Conservation (phyloP, 2,113 vertebrate genomes). For the Grammomys surdaster region DNA sequence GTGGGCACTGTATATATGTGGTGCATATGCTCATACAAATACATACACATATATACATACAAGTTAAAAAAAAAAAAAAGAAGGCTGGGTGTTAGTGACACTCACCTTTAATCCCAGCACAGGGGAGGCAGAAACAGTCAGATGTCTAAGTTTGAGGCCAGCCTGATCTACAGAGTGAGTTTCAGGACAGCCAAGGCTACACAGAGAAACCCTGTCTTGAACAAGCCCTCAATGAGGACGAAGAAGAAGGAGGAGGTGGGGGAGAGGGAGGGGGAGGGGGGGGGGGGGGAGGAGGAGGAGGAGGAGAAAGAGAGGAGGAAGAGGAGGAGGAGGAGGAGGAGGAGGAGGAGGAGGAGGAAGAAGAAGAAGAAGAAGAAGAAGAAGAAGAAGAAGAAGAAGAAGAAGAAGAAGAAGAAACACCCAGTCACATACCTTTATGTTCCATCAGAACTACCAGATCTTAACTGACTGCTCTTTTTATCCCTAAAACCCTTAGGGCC, state of each 20-base stretch:
- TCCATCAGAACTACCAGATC: neutral
- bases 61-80: neutral
- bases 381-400: no score
- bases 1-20: neutral
- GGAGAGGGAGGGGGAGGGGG: no score
- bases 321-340: no score
- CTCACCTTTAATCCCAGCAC: neutral
- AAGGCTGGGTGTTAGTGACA: neutral
- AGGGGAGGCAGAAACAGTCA: neutral
- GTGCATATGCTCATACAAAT: neutral
- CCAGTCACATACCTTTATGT: neutral
- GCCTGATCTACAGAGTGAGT: neutral
- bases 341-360: no score
- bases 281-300: no score
- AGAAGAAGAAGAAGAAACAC: no score
- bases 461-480: neutral
- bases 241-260: no score
- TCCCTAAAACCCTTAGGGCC: neutral
- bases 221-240: no score
- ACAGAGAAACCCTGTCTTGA: neutral
- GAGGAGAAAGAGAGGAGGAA: accelerated
- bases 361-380: no score
- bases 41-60: neutral
- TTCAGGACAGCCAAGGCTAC: neutral
- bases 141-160: neutral